phyloP scores from a whole-genome alignment of 2,888 invertebrate species.

The Plebejus melissa region DNA sequence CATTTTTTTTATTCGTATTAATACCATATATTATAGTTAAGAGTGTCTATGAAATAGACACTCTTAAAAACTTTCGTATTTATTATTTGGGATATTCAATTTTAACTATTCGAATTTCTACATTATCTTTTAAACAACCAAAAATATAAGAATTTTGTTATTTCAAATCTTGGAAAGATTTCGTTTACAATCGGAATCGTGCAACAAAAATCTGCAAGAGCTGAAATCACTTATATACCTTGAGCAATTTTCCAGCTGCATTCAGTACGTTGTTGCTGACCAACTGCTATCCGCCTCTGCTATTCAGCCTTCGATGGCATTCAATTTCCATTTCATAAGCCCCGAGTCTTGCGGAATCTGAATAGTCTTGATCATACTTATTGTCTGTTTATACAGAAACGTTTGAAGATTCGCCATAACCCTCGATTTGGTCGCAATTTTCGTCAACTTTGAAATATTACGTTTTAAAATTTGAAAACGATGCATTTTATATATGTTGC shows the following conservation, averaged over 20 bases:
- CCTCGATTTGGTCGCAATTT: neutral
- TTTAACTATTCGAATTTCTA: too few relatives aligned
- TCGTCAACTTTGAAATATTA: neutral
- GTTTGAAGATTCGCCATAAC: neutral
- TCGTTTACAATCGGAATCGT: neutral
- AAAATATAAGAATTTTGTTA: neutral
- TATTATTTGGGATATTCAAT: too few relatives aligned
- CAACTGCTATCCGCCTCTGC: slow-evolving; percentile 22
- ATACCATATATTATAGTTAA: too few relatives aligned
- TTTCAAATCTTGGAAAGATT: neutral
- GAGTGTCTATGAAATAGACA: too few relatives aligned
- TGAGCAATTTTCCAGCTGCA: slow-evolving; percentile 21
- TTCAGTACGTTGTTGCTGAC: slow-evolving; percentile 25
- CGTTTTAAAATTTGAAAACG: too few relatives aligned
- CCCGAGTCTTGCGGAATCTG: slow-evolving; percentile 22
- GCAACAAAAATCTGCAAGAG: slow-evolving; percentile 1
- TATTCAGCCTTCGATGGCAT: slow-evolving; percentile 24
- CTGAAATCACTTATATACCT: slow-evolving; percentile 18
- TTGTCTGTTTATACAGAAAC: slow-evolving; percentile 30
- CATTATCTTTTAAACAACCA: neutral
- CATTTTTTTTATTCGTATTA: too few relatives aligned
- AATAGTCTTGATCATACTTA: slow-evolving; percentile 26
- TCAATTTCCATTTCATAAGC: slow-evolving; percentile 27
- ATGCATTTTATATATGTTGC: too few relatives aligned
- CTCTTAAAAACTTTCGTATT: too few relatives aligned